These are phyloP conservation scores for Esox niger DNA, from an alignment of 2,113 vertebrate genomes.

Conservation along the genomic window DNA sequence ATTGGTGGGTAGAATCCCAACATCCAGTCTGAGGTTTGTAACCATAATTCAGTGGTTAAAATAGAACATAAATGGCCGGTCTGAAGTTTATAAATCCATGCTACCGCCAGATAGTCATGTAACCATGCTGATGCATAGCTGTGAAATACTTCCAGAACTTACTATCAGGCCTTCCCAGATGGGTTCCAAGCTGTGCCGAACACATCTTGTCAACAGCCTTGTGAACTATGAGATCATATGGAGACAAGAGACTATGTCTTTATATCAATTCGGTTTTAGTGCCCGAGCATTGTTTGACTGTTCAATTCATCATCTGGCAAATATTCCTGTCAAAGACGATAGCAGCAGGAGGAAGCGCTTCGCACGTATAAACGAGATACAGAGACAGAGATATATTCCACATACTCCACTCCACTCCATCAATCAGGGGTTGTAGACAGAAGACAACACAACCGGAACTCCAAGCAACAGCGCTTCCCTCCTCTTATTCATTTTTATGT, in stretches of 20 bases:
- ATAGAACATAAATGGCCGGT: constrained; percentile 14
- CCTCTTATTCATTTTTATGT: not conserved
- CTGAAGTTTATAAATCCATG: constrained; percentile 12
- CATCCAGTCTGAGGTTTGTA: no score
- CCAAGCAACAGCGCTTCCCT: not conserved
- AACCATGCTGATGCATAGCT: constrained; percentile 44
- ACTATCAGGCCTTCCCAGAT: constrained; percentile 40
- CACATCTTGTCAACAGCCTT: constrained; percentile 51
- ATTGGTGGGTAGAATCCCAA: no score
- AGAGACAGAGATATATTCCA: constrained; percentile 13
- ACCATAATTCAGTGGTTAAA: constrained; percentile 2
- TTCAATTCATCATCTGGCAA: constrained; percentile 46
- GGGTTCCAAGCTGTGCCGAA: constrained; percentile 50
- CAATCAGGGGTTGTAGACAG: not conserved
- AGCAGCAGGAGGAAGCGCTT: constrained; percentile 34
- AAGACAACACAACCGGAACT: not conserved
- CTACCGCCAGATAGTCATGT: constrained; percentile 42
- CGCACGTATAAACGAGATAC: constrained; percentile 37
- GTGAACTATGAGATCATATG: constrained; percentile 44
- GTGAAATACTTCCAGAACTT: constrained; percentile 26
- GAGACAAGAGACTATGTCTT: constrained; percentile 39
- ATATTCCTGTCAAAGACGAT: constrained; percentile 49
- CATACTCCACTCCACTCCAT: constrained; percentile 1
- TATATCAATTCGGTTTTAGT: constrained; percentile 31
- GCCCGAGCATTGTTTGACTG: constrained; percentile 45